A percentile compares a stretch with the other conserved stretches of the same genome.
phyloP scores from a whole-genome alignment of 2,797 vertebrate genomes.

The Rhabdomys pumilio region DNA sequence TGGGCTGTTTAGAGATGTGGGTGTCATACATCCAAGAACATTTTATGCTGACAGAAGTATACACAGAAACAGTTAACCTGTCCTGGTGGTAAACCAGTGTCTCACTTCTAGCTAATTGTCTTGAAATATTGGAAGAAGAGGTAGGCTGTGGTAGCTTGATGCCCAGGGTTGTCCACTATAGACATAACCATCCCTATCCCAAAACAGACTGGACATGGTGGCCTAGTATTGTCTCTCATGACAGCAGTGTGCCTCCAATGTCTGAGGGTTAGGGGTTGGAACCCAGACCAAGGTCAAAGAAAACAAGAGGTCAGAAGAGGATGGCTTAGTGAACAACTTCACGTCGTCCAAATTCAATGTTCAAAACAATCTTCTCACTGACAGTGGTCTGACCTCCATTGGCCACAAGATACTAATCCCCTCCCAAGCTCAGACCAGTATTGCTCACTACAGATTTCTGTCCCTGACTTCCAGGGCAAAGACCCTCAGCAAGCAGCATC shows the following conservation, averaged over 20 bases:
- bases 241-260: background rate
- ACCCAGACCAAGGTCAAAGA: background rate
- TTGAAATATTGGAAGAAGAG: background rate
- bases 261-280: no score
- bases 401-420: no score
- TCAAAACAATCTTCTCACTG: background rate
- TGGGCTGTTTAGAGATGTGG: background rate
- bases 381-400: rapidly evolving
- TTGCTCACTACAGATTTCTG: background rate
- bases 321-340: background rate
- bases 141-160: background rate
- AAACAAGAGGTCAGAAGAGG: background rate
- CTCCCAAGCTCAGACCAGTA: background rate
- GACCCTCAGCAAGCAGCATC: background rate
- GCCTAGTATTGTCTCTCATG: background rate
- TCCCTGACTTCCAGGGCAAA: background rate
- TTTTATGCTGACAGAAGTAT: background rate
- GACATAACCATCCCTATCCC: background rate
- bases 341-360: background rate
- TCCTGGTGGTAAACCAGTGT: background rate
- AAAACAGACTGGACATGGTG: background rate
- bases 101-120: background rate
- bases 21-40: background rate
- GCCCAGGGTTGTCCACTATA: rapidly evolving
- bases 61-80: background rate